A percentile compares a stretch with the other conserved stretches of the same genome.
Conservation (phyloP, 2,888 invertebrate genomes). For the Euspilapteryx auroguttella region DNA sequence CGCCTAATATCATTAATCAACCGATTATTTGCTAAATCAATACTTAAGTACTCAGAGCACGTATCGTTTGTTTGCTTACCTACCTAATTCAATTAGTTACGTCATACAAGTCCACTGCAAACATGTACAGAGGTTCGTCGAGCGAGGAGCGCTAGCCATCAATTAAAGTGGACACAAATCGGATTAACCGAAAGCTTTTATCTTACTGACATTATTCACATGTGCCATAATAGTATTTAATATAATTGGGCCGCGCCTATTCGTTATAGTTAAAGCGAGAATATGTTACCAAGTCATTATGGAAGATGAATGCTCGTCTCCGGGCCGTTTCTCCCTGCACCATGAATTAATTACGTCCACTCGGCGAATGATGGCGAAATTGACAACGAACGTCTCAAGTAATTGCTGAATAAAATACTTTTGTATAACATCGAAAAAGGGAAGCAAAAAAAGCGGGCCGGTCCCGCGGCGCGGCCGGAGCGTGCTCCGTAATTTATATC, state of each 20-base stretch:
- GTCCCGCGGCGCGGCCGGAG: constrained; percentile 23
- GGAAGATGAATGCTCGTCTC: constrained; percentile 34
- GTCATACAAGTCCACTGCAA: too few relatives aligned
- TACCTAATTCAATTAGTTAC: too few relatives aligned
- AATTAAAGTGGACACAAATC: too few relatives aligned
- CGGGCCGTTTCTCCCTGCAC: constrained; percentile 16
- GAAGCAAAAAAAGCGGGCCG: constrained; percentile 43
- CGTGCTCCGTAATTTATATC: constrained; percentile 50
- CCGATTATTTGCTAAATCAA: too few relatives aligned
- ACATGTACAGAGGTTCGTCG: too few relatives aligned
- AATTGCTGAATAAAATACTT: constrained; percentile 60
- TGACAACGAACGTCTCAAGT: constrained; percentile 55
- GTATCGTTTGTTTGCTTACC: too few relatives aligned
- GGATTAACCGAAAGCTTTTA: constrained; percentile 26
- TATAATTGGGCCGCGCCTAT: constrained; percentile 41
- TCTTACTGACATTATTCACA: constrained; percentile 34
- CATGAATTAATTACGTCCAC: constrained; percentile 49
- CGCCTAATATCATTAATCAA: too few relatives aligned
- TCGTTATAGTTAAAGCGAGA: constrained; percentile 33
- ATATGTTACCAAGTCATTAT: constrained; percentile 46
- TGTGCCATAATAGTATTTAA: constrained; percentile 38
- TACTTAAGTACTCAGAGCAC: too few relatives aligned
- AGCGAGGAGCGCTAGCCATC: too few relatives aligned
- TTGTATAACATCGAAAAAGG: constrained; percentile 52
- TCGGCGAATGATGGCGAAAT: constrained; percentile 56